Evolutionary conservation across 35 echinoderm and acorn worm species (phyloP).

Genomic region (Hemicentrotus pulcherrimus): DNA sequence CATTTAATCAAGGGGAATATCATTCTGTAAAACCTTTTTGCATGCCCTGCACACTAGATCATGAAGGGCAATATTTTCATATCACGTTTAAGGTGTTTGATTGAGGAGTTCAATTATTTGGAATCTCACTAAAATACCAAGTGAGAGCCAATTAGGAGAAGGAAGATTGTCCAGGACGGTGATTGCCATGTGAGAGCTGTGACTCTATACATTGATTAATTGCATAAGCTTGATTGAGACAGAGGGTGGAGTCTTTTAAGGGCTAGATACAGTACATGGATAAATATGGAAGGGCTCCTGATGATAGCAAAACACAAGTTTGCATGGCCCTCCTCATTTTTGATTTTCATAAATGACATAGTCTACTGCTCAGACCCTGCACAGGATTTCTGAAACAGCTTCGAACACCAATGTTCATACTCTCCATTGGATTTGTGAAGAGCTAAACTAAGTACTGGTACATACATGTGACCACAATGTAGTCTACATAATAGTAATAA

Average conservation of each 20-base stretch:
- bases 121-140: not conserved
- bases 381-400: no score
- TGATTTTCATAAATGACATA: no score
- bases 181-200: no score
- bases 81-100: not conserved
- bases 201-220: not conserved
- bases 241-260: not conserved
- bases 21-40: not conserved
- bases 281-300: not conserved
- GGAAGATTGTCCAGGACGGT: not conserved
- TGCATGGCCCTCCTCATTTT: not conserved
- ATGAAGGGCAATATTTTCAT: not conserved
- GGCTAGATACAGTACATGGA: not conserved
- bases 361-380: no score
- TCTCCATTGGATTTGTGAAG: no score
- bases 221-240: not conserved
- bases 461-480: no score
- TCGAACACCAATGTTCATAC: no score
- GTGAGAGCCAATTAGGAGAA: not conserved
- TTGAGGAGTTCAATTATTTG: not conserved
- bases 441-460: no score
- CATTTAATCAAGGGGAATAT: not conserved
- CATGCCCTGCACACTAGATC: not conserved
- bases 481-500: no score
- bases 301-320: not conserved